phyloP scores from a whole-genome alignment of 1,140 invertebrate genomes.

The Stratiolaelaps scimitus region DNA sequence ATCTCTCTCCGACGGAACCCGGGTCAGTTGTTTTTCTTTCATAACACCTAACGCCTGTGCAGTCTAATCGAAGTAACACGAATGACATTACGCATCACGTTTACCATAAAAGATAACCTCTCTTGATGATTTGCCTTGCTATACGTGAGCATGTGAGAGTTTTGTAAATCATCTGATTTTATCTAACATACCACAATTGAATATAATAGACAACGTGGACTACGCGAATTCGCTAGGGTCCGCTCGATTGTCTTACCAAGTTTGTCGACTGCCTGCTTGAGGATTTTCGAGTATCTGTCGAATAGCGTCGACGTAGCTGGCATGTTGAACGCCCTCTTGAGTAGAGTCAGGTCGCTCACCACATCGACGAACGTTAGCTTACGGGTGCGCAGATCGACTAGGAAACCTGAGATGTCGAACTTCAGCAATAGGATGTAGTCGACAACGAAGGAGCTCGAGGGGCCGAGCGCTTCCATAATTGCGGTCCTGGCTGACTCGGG shows the following conservation, averaged over 20 bases:
- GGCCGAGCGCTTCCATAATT: slow-evolving; percentile 15
- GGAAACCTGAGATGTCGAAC: slow-evolving; percentile 6
- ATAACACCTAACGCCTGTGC: no score
- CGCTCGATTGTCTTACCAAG: not conserved
- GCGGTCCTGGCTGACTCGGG: not conserved
- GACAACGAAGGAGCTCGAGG: not conserved
- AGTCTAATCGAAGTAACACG: no score
- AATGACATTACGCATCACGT: no score
- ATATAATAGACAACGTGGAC: no score
- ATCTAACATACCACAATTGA: no score
- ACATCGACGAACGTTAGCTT: slow-evolving; percentile 23
- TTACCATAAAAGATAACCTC: no score
- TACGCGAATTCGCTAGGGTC: no score
- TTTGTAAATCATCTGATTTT: no score
- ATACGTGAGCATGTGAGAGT: no score
- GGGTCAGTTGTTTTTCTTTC: no score
- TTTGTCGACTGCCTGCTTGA: slow-evolving; percentile 12
- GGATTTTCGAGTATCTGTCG: slow-evolving; percentile 7
- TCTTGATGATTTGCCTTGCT: no score
- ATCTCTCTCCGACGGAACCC: no score
- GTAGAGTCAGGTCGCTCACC: not conserved
- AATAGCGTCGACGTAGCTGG: not conserved
- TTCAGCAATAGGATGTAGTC: slow-evolving; percentile 6
- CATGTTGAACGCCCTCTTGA: slow-evolving; percentile 9
- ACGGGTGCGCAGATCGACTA: not conserved